Base-by-base conservation (phyloP, 1,140 invertebrate genomes). In the Gonioctena quinquepunctata region DNA sequence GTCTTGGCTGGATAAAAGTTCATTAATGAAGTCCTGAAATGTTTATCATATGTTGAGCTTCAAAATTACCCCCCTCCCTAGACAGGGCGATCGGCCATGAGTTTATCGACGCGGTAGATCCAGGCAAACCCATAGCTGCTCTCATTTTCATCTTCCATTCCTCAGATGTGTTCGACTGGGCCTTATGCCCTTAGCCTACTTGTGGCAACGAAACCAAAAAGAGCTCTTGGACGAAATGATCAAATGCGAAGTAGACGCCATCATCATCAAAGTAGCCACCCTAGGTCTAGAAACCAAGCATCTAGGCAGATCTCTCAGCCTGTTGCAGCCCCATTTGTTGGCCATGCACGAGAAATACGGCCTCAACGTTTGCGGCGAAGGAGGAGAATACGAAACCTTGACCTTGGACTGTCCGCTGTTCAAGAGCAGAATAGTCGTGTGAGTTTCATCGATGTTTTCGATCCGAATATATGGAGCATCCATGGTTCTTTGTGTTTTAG, bases 341-440 rank as follows among this genome's bases (percentile, higher is more conserved):
- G 89, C 93, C 84, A 94, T 98, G 91, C 91, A 93, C 81, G 91
- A 93, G 84, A 96, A 97, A 84, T 99, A 96, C 86, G 96, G 96
- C 18, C 85, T 99, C 68, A 98, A 99, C 88, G 90, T 99, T 52
- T 99, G 98, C 86, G 98, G 98, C 49, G 98, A 99, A 88, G 98
- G 98, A 48, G 98, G 98, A 56, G 98, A 99, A 85, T 99, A 98
- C 84, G 98, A 99, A 86, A 97, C 96, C 26, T 96, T 99, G 81
- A 98, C 96, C 11, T 85, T 98, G 66, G 96, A 99, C 86, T 99
- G 97, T 86, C 97, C 97, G 18, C 85, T 99, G 50, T 99, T 98
- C 84, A 92, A 90, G 77, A 96, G 95, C 83, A 89, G 89, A 81
- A 92, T 99, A 83, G 87, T 94, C 70, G 89, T 98, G 94, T 96